Evolutionary conservation across 2,113 vertebrate genomes (phyloP), one percentile per base, ranked within the genome.

Genomic region (Nothobranchius kuhntae): DNA sequence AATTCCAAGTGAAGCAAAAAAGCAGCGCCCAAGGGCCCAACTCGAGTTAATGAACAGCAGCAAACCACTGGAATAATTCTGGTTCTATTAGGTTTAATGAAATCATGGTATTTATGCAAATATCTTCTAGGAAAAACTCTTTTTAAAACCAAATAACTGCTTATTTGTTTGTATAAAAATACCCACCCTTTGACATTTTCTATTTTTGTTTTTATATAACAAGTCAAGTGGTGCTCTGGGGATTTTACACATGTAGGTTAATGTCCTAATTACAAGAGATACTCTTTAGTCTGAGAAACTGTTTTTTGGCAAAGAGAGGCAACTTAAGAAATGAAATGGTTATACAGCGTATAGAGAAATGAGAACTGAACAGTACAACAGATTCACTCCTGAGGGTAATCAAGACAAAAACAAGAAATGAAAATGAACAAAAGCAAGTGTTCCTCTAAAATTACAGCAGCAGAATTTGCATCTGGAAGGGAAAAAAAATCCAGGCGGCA

Each of bases 331-430:
- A 40, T 40, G 38, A 9, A 9, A 40, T 7, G 38, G 38, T 40
- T 40, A 30, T 40, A 40, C 38, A 40, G 38, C 38, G 3, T 40
- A 40, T 40, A 6, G 7, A 40, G 38, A 8, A 40, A 40, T 5
- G 7, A 40, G 6, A 40, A 40, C 38, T 8, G 21, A 69, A 54
- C 15, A 58, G 14, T 13, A 52, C 11, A 50, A 46, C 17, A 7
- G 21, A 51, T 59, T 75, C 46, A 12, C 46, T 64, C 79, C 65
- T 26, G 56, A 65, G 68, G 74, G 48, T 51, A 54, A 76, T 71
- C 44, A 60, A 53, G 26, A 71, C 52, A 53, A 72, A 74, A 75
- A 63, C 51, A 53, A 44, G 15, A 57, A 48, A 54, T 63, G 46
- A 63, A 42, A 1, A 30, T 51, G 5, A 53, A 30, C 10, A 64